These are phyloP conservation scores for Bubo bubo DNA, from an alignment of 2,113 vertebrate species.

Conservation along the genomic window DNA sequence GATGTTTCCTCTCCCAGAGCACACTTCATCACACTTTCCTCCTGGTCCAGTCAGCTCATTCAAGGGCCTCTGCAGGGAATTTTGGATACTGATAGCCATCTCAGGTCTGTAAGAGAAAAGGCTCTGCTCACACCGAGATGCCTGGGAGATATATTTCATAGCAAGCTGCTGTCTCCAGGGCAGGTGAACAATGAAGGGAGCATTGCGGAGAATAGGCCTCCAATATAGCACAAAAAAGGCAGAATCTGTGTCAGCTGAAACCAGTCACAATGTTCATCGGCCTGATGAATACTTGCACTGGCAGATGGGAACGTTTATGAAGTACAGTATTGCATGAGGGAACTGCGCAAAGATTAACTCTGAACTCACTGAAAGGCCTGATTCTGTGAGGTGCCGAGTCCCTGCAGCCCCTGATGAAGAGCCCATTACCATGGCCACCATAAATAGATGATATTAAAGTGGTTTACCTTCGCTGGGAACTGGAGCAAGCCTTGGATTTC, in stretches of 20 bases:
- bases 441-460: accelerated
- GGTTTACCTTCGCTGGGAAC: neutral
- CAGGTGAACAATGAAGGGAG: neutral
- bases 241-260: neutral
- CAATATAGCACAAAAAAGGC: neutral
- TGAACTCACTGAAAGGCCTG: neutral
- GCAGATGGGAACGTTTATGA: neutral
- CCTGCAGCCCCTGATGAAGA: neutral
- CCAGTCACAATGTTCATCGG: neutral
- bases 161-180: neutral
- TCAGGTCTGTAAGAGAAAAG: neutral
- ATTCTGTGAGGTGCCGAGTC: neutral
- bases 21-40: neutral
- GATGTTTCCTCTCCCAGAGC: neutral
- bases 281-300: neutral
- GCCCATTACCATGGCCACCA: neutral
- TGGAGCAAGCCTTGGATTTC: neutral
- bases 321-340: neutral
- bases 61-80: neutral
- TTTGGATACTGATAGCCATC: neutral
- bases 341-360: neutral
- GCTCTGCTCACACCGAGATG: neutral
- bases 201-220: neutral
- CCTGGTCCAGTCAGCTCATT: neutral
- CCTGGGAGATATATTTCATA: neutral